A percentile compares a stretch with the other conserved stretches of the same genome.
Conservation (phyloP, 1,140 invertebrate genomes). For the Marisa cornuarietis region DNA sequence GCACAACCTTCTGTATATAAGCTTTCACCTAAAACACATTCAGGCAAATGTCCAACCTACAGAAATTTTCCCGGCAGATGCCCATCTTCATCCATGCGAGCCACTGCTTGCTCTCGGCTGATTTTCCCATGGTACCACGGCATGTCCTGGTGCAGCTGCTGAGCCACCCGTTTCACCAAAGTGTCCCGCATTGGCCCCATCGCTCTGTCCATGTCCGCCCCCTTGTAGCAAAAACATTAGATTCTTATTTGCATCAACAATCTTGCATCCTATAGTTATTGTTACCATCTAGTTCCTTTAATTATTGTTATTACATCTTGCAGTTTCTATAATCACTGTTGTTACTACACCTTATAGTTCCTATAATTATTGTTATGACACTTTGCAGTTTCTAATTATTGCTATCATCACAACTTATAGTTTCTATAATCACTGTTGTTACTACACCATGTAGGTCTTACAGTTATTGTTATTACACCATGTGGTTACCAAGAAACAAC, state of each 20-base stretch:
- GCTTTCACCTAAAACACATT: not conserved
- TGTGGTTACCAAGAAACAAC: too few species aligned
- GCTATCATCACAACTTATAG: too few species aligned
- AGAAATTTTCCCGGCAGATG: constrained; percentile 63
- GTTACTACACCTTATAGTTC: too few species aligned
- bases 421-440: too few species aligned
- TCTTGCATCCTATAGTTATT: constrained; percentile 1
- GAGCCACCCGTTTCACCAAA: constrained; percentile 52
- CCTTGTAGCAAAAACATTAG: constrained; percentile 32
- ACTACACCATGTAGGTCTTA: too few species aligned
- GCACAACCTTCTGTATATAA: too few species aligned
- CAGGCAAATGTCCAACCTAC: constrained; percentile 41
- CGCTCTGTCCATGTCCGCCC: constrained; percentile 44
- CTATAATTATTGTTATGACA: too few species aligned
- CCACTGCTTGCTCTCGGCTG: constrained; percentile 57
- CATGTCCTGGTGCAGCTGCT: constrained; percentile 55
- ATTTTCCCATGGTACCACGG: constrained; percentile 64
- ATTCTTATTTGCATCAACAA: not conserved
- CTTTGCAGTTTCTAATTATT: too few species aligned
- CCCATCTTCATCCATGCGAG: constrained; percentile 44
- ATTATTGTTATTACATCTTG: too few species aligned
- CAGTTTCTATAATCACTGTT: too few species aligned
- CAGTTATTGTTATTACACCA: too few species aligned
- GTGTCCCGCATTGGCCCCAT: constrained; percentile 47
- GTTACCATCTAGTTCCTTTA: not conserved